These are phyloP conservation scores for Cichladusa arquata DNA, from an alignment of 2,113 vertebrate genomes.

Conservation along the genomic window DNA sequence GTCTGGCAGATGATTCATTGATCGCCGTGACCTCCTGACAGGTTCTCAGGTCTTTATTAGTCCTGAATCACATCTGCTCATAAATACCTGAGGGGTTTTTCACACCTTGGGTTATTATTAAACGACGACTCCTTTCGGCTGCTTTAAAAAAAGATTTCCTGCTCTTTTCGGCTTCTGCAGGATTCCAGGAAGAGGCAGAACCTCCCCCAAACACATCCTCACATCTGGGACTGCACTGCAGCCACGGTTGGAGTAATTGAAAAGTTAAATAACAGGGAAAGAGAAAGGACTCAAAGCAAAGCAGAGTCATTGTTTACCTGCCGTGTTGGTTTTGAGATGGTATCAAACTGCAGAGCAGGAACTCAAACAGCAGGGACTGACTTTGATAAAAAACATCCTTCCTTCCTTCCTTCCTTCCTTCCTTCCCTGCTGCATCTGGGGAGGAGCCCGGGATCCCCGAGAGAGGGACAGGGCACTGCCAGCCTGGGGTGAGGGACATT, in stretches of 20 bases:
- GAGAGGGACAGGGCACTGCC: not conserved
- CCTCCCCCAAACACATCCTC: not conserved
- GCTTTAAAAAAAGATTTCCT: slow-evolving; percentile 35
- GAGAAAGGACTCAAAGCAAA: not conserved
- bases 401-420: slow-evolving; percentile 60
- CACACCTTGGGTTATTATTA: not conserved
- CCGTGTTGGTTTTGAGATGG: slow-evolving; percentile 1
- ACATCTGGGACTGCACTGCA: not conserved
- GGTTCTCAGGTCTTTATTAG: not conserved
- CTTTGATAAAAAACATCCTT: slow-evolving; percentile 45
- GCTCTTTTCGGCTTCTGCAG: not conserved
- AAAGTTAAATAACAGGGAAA: not conserved
- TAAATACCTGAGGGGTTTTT: slow-evolving; percentile 44
- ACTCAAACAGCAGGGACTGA: slow-evolving; percentile 44
- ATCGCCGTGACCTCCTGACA: not conserved
- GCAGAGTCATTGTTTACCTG: slow-evolving; percentile 28
- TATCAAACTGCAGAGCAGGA: slow-evolving; percentile 38
- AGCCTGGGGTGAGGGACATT: not conserved
- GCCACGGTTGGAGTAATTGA: not conserved
- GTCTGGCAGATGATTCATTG: not conserved
- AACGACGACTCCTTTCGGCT: not conserved
- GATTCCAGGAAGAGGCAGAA: not conserved
- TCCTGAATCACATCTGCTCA: slow-evolving; percentile 8
- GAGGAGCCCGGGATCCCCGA: not conserved
- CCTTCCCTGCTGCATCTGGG: not conserved